Evolutionary conservation across 2,113 vertebrate species (phyloP), one percentile per base, ranked within the genome.

Genomic region (Paralichthys olivaceus): DNA sequence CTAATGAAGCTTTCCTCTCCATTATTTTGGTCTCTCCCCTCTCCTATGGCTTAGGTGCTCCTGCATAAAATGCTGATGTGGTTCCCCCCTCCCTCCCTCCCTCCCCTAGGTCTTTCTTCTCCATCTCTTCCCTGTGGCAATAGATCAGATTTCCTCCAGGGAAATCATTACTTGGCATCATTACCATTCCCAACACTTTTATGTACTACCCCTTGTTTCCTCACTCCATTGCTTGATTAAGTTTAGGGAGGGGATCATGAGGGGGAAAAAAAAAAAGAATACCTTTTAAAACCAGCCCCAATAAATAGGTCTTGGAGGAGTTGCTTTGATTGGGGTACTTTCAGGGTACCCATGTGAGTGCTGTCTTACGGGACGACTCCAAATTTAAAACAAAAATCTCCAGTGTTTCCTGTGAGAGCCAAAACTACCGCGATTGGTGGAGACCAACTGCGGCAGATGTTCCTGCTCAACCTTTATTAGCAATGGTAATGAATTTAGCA

Each of bases 81-180:
- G 69, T 68, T 66, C 55, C 69, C 77, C 58, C 67, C 83, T 20
- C 26, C 84, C 83, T 43, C 59, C 60, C 51, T 40, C 66, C 66
- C 68, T 80, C 89, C 79, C 86, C 68, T 69, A 71, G 87, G 88
- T 89, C 95, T 92, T 93, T 94, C 93, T 91, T 92, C 90, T 89
- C 79, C 83, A 81, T 86, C 89, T 90, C 94, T 94, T 95, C 95
- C 96, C 96, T 34, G 90, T 96, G 95, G 96, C 95, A 95, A 96
- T 96, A 97, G 95, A 97, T 97, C 96, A 96, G 95, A 92, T 94
- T 93, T 95, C 95, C 97, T 96, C 96, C 71, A 93, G 96, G 96
- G 97, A 98, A 98, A 98, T 98, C 96, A 97, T 96, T 95, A 96
- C 96, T 96, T 95, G 95, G 95, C 96, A 96, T 96, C 95, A 96